Evolutionary conservation across 2,888 invertebrate species (phyloP), one percentile per base, ranked within the genome.

Genomic region (Agonopterix heracliana): DNA sequence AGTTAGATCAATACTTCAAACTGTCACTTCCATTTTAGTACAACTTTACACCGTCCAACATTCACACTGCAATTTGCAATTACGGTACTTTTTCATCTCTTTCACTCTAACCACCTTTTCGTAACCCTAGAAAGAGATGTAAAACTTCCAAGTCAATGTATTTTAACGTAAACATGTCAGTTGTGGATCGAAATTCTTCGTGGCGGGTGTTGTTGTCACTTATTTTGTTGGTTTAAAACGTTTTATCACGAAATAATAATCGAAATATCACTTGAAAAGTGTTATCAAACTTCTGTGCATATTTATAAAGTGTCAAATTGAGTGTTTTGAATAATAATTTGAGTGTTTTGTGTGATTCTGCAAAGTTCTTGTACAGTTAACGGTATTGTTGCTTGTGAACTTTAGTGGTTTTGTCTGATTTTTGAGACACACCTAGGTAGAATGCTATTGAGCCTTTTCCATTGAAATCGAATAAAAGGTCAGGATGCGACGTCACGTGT

Each of bases 111-210:
- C 47, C 49, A 10, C 35, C 4, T 1, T 11, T 44, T 10, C 13
- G 34, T 0, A 40, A 34, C 7, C 49, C 12, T 17, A 51, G 69
- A 80, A 51, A 65, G 71, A 63, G 74, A 74, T 47, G 61, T 53
- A 54, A 47, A 51, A 50, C 5, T 51, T 48, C 60, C 52, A 58
- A 68, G 69, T 69, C 73, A 78, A 74, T 73, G 74, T 71, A 79
- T 74, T 74, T 61, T 73, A 71, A 74, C 67, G 74, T 81, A 80
- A 82, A 81, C 81, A 80, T 71, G 66, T 75, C 76, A 83, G 81
- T 82, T 70, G 72, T 65, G 61, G 64, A 55, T 67, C 66, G 68
- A 72, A 76, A 76, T 75, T 72, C 73, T 71, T 61, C 59, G 75
- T 67, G 78, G 71, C 55, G 71, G 65, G 74, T 60, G 57, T 57